Conservation (phyloP, 2,113 vertebrate species). For the Vulpes ferrilata region DNA sequence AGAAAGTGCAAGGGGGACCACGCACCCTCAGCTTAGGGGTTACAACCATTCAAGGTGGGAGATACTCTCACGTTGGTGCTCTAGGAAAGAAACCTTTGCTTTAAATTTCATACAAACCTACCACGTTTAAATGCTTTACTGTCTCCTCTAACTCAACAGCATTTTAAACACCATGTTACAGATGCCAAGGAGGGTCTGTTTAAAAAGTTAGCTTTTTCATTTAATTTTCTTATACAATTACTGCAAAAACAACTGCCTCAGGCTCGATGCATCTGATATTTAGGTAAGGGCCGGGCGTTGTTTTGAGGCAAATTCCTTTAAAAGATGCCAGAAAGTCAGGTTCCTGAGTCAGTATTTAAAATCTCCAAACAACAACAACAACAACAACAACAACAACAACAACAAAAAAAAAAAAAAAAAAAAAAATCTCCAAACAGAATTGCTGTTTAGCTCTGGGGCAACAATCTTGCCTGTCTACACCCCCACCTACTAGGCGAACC, state of each 20-base stretch:
- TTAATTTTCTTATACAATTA: rapidly evolving
- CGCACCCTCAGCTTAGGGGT: neutral
- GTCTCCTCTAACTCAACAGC: neutral
- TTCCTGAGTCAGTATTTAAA: neutral
- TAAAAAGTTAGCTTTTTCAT: neutral
- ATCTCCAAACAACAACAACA: too few species aligned
- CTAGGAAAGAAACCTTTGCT: rapidly evolving
- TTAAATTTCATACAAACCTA: too few species aligned
- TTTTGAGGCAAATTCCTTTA: neutral
- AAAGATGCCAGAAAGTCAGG: too few species aligned
- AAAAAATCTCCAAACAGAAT: neutral
- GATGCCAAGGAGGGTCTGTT: rapidly evolving
- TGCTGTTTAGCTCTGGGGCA: neutral
- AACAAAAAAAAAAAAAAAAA: too few species aligned
- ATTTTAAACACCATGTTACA: rapidly evolving
- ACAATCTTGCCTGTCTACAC: rapidly evolving
- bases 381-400: too few species aligned
- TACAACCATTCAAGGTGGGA: rapidly evolving
- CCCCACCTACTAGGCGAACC: too few species aligned
- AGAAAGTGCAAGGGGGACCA: rapidly evolving
- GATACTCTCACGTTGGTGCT: rapidly evolving
- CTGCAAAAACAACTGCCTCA: rapidly evolving
- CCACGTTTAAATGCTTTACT: rapidly evolving
- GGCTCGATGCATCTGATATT: rapidly evolving
- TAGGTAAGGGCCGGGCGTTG: rapidly evolving